Evolutionary conservation across 1,140 invertebrate species (phyloP), one percentile per base, ranked within the genome.

Genomic region (Brachionus calyciflorus): DNA sequence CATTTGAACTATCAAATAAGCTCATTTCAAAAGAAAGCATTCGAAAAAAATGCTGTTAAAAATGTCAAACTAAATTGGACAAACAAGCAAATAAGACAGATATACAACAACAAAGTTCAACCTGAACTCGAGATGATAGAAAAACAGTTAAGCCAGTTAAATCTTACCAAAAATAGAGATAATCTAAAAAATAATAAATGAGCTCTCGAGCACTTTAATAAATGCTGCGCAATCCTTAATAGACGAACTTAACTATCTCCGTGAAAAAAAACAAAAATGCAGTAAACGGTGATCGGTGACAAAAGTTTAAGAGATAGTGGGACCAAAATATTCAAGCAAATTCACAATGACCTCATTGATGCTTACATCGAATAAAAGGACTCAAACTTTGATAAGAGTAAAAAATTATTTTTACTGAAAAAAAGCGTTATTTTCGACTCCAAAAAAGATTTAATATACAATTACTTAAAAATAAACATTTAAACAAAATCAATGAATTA

Each of bases 231-330:
- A n/a, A 51, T 21, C 24, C 17, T n/a, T 51, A 21, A 51, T 21
- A 51, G 24, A 51, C 24, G 48, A 51, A 21, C 17, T 51, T 21
- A 51, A 51, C 24, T 21, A 51, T 21, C 48, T 51, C 24, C 19
- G 19, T 21, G 12, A 24, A 21, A 51, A 51, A 51, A 51, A 51
- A 51, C 48, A 21, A 21, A 51, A 51, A 21, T 1, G 2, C 2
- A 12, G 1, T 21, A 21, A n/a, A n/a, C n/a, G n/a, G n/a, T n/a
- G n/a, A n/a, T n/a, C n/a, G 48, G 9, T 2, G n/a, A n/a, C n/a
- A n/a, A n/a, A n/a, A n/a, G n/a, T n/a, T 51, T 21, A 51, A 51
- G 48, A 51, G 48, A 51, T 51, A 21, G 48, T 51, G 48, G 48
- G 48, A 51, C 17, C n/a, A n/a, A n/a, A n/a, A n/a, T n/a, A n/a